A percentile compares a stretch with the other conserved stretches of the same genome.
These are phyloP conservation scores for Drosophila siamana DNA, from an alignment of 2,888 invertebrate genomes.

Conservation along the genomic window DNA sequence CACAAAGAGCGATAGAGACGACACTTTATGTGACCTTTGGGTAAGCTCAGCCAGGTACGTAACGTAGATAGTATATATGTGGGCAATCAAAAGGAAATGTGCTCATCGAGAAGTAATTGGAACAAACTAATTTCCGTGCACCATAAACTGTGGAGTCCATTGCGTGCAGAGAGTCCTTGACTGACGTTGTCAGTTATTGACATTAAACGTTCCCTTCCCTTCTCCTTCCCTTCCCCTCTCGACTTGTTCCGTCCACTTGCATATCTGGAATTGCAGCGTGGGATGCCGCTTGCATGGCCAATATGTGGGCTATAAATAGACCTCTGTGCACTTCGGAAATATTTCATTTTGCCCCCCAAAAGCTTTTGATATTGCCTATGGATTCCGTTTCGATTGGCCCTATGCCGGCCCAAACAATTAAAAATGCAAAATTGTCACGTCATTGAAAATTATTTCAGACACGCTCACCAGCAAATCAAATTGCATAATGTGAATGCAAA, in stretches of 20 bases:
- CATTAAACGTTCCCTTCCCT: conserved; percentile 5
- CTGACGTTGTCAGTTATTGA: conserved; percentile 16
- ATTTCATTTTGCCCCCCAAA: conserved; percentile 6
- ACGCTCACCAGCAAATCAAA: conserved; percentile 44
- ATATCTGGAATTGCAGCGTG: conserved; percentile 10
- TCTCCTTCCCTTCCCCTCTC: too few relatives aligned
- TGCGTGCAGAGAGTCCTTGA: conserved; percentile 42
- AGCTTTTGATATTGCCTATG: conserved; percentile 11
- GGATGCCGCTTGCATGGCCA: not conserved
- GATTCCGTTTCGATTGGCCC: not conserved
- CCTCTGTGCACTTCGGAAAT: conserved; percentile 25
- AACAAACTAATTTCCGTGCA: conserved; percentile 54
- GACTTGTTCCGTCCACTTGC: too few relatives aligned
- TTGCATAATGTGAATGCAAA: conserved; percentile 53
- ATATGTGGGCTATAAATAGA: conserved; percentile 36
- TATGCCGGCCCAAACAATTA: conserved; percentile 14
- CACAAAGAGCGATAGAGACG: not conserved
- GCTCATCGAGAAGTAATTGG: conserved; percentile 50
- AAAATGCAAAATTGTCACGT: conserved; percentile 70
- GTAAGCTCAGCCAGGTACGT: conserved; percentile 5
- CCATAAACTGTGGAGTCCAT: conserved; percentile 14
- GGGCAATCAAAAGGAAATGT: conserved; percentile 50
- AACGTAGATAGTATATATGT: conserved; percentile 2
- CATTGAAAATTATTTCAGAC: conserved; percentile 43
- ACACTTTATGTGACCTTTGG: conserved; percentile 15